Conservation (phyloP, 2,888 invertebrate species). For the Parnassius orleans region DNA sequence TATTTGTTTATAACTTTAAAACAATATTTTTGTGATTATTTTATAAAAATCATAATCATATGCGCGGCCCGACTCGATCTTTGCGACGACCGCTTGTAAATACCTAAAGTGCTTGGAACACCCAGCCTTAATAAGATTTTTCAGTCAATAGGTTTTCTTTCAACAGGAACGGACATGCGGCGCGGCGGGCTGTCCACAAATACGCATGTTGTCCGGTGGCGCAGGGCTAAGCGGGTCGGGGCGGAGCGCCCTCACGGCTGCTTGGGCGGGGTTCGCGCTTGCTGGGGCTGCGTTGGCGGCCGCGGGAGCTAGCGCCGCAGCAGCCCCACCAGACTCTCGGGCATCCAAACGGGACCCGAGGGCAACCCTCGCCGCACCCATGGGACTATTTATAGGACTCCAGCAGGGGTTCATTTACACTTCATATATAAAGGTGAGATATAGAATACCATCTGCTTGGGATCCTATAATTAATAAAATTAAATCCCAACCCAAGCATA, state of each 20-base stretch:
- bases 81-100: no score
- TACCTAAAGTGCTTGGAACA: no score
- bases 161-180: conserved; percentile 63
- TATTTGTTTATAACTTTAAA: no score
- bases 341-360: conserved; percentile 50
- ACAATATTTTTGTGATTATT: no score
- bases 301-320: conserved; percentile 58
- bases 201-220: conserved; percentile 50
- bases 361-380: conserved; percentile 80
- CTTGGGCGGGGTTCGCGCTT: conserved; percentile 61
- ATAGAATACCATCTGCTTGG: no score
- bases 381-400: conserved; percentile 90
- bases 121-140: no score
- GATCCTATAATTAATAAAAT: no score
- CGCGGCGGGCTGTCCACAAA: conserved; percentile 66
- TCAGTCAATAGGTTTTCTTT: no score
- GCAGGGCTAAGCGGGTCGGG: conserved; percentile 61
- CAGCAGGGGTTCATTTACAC: conserved; percentile 93
- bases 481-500: no score
- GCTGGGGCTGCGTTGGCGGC: conserved; percentile 56
- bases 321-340: conserved; percentile 62
- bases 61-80: no score
- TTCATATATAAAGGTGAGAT: conserved; percentile 87
- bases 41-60: no score
- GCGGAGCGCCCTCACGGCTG: conserved; percentile 54